Evolutionary conservation across 2,113 vertebrate species (phyloP), one percentile per base, ranked within the genome.

Genomic region (Empidonax traillii): DNA sequence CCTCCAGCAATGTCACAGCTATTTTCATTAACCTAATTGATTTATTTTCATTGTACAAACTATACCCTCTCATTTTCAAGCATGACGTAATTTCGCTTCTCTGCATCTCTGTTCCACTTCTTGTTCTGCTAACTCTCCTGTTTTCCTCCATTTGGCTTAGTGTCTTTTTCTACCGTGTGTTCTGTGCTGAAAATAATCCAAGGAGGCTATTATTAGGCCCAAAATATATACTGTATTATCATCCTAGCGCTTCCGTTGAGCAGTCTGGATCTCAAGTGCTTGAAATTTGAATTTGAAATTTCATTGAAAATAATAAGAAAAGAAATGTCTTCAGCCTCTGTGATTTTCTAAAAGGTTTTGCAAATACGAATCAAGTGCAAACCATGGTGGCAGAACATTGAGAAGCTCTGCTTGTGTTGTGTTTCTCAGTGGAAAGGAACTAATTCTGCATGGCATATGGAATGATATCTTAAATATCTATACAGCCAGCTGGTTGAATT

Each of bases 381-480:
- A 59, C 20, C 12, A 3, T 67, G 49, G 58, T 95, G 71, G 37
- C 43, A 85, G 88, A 87, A 75, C 62, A 76, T 28, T 63, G 74
- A 82, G 46, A 77, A 82, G 25, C 12, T 67, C 37, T 79, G 58
- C 81, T 92, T 96, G 41, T 87, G 66, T 92, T 89, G 24, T 83
- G 72, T 73, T 91, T 84, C 66, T 63, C 44, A 56, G 69, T 78
- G 59, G 82, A 92, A 68, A 87, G 37, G 66, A 94, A 41, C 84
- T 89, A 78, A 93, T 82, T 92, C 85, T 89, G 28, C 27, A 55
- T 67, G 91, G 74, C 74, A 87, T 90, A 90, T 82, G 76, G 87
- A 91, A 95, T 74, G 68, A 24, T 75, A 66, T 68, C 91, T 87
- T 93, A 93, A 94, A 91, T 92, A 68, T 92, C 84, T 94, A 51